phyloP scores from a whole-genome alignment of 2,888 invertebrate genomes.

The Gisinianus flammeolus region DNA sequence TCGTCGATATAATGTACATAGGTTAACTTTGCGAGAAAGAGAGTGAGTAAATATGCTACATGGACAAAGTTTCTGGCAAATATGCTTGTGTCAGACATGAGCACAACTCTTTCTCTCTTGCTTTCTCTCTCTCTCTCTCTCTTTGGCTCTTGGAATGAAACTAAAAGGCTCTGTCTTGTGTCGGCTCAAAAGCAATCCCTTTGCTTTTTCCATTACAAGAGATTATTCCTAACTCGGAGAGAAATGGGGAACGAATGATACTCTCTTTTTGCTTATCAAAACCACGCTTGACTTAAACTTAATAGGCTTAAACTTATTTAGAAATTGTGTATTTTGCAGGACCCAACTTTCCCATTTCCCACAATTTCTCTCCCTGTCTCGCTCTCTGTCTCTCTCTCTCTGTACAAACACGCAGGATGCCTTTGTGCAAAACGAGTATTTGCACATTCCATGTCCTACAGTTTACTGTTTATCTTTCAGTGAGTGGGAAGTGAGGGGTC shows the following conservation, averaged over 20 bases:
- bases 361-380: no score
- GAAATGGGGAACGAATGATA: neutral
- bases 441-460: no score
- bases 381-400: neutral
- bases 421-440: no score
- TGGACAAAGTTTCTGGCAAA: neutral
- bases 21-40: neutral
- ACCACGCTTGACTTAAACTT: constrained; percentile 24
- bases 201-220: constrained; percentile 6
- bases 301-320: constrained; percentile 14
- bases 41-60: neutral
- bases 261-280: constrained; percentile 24
- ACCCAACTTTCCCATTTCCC: no score
- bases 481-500: no score
- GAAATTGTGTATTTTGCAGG: neutral
- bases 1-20: neutral
- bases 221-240: neutral
- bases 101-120: neutral
- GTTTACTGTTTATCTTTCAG: no score
- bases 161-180: neutral
- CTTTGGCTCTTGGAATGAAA: neutral
- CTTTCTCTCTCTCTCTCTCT: neutral
- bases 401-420: neutral
- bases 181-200: constrained; percentile 1
- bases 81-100: constrained; percentile 6